Evolutionary conservation across 2,113 vertebrate genomes (phyloP).

Genomic region (Ceuthmochares aereus): DNA sequence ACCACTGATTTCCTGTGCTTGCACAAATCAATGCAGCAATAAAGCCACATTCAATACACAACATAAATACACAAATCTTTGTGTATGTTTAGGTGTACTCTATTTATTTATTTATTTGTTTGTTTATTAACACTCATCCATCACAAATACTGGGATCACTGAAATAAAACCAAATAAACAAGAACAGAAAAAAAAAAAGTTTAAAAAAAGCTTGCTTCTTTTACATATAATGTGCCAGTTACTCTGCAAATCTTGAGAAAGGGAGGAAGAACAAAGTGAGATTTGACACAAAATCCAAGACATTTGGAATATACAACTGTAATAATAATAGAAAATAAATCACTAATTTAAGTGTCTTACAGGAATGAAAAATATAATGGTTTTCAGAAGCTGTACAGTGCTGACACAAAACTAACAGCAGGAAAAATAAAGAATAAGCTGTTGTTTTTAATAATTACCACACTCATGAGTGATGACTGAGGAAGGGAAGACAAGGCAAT

Average conservation of each 20-base stretch:
- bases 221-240: constrained; percentile 80
- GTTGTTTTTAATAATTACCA: constrained; percentile 90
- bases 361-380: neutral
- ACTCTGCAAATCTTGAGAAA: constrained; percentile 84
- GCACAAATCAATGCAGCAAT: constrained; percentile 77
- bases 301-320: constrained; percentile 38
- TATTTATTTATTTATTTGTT: neutral
- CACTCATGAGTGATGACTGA: constrained; percentile 95
- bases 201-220: constrained; percentile 75
- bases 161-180: constrained; percentile 53
- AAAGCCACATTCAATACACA: constrained; percentile 78
- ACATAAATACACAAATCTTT: constrained; percentile 71
- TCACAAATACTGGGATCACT: constrained; percentile 58
- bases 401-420: constrained; percentile 84
- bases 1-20: constrained; percentile 67
- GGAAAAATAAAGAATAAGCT: constrained; percentile 74
- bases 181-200: constrained; percentile 9
- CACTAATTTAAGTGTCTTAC: neutral
- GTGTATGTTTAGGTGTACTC: neutral
- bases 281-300: constrained; percentile 25
- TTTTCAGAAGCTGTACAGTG: constrained; percentile 84
- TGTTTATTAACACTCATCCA: constrained; percentile 18
- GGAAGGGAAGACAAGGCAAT: constrained; percentile 85
- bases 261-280: constrained; percentile 58
- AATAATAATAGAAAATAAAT: constrained; percentile 34